Percentiles rank a stretch among this genome's conserved stretches.
Evolutionary conservation across 2,888 invertebrate species (phyloP).

Genomic region (Saturnia japonica): DNA sequence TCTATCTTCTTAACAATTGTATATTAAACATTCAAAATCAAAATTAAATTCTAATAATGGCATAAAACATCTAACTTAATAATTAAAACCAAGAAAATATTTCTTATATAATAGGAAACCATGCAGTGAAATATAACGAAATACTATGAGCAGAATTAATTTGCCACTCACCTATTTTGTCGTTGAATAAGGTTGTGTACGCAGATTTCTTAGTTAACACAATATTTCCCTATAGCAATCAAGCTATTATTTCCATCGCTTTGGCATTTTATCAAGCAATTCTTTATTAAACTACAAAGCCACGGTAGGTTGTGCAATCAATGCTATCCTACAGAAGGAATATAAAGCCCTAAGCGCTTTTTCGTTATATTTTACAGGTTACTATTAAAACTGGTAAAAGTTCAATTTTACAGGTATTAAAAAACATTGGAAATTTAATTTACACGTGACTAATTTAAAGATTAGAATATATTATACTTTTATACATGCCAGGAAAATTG

Average conservation of each 20-base stretch:
- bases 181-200: slow-evolving; percentile 26
- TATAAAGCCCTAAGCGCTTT: slow-evolving; percentile 58
- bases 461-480: no score
- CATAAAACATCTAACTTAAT: neutral
- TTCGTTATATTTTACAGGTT: slow-evolving; percentile 56
- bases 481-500: neutral
- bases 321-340: slow-evolving; percentile 60
- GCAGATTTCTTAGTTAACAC: slow-evolving; percentile 50
- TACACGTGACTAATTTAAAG: neutral
- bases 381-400: slow-evolving; percentile 55
- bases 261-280: slow-evolving; percentile 76
- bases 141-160: neutral
- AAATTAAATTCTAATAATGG: neutral
- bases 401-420: slow-evolving; percentile 56
- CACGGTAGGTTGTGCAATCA: slow-evolving; percentile 68
- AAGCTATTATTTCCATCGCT: slow-evolving; percentile 67
- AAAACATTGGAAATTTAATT: slow-evolving; percentile 41
- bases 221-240: slow-evolving; percentile 61
- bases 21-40: neutral
- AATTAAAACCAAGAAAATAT: neutral
- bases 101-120: neutral
- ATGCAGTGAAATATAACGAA: neutral
- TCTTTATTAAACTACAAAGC: slow-evolving; percentile 73
- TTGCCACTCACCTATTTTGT: neutral
- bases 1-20: neutral